Percentiles rank a stretch among this genome's conserved stretches.
Conservation (phyloP, 2,113 vertebrate species). For the Ptyas mucosa region DNA sequence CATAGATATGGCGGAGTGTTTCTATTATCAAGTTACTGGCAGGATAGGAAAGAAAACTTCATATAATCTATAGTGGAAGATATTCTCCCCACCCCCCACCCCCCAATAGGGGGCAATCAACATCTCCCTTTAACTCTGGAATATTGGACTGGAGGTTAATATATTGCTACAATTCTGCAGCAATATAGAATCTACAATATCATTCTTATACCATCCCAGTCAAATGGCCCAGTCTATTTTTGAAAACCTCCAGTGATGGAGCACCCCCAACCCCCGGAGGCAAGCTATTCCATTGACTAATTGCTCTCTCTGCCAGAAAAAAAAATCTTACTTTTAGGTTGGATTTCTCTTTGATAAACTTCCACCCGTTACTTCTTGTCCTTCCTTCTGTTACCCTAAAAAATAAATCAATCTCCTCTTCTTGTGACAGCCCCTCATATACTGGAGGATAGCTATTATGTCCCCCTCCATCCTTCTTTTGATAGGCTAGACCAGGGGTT, state of each 20-base stretch:
- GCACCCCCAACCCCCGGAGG: no score
- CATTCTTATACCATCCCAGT: background rate
- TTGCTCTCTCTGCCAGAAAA: no score
- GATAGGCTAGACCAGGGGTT: background rate
- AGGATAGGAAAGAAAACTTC: background rate
- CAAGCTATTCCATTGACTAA: no score
- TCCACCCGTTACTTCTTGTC: no score
- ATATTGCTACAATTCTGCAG: background rate
- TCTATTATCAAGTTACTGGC: background rate
- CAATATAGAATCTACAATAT: background rate
- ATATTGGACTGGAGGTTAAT: background rate
- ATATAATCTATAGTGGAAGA: background rate
- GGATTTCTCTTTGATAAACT: no score
- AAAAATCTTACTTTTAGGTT: no score
- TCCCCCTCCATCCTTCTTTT: background rate
- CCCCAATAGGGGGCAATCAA: background rate
- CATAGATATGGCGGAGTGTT: background rate
- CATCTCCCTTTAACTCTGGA: background rate
- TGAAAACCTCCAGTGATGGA: background rate
- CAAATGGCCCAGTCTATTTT: background rate
- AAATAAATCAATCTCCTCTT: no score
- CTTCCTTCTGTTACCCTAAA: no score
- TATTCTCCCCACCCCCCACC: background rate
- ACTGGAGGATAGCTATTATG: no score
- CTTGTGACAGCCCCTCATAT: no score